phyloP scores from a whole-genome alignment of 1,140 invertebrate species.

The Leptopilina boulardi region DNA sequence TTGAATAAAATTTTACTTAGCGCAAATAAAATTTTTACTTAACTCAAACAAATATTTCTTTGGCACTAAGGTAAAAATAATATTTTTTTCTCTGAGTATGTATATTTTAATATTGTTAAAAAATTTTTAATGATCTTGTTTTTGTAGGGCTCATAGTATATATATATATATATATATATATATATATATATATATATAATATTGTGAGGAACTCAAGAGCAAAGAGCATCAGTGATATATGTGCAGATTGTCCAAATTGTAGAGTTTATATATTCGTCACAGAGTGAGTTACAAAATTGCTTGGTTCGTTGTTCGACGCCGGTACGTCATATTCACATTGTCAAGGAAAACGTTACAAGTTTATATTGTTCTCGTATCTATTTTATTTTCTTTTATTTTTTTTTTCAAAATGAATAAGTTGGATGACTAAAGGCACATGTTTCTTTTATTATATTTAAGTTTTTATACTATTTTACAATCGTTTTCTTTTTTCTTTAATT shows the following conservation, averaged over 20 bases:
- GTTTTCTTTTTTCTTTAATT: no score
- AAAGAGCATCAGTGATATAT: background rate
- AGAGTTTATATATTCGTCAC: constrained; percentile 54
- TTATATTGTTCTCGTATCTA: constrained; percentile 65
- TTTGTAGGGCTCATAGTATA: no score
- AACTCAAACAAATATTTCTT: no score
- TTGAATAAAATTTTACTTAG: no score
- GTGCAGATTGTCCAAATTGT: background rate
- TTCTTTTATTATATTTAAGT: background rate
- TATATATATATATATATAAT: background rate
- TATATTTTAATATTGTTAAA: no score
- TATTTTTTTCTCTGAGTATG: no score
- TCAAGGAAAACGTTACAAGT: constrained; percentile 69
- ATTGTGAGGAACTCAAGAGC: background rate
- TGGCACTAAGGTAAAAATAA: no score
- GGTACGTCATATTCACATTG: constrained; percentile 32
- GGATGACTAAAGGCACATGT: constrained; percentile 34
- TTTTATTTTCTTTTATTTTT: constrained; percentile 63
- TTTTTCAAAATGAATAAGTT: constrained; percentile 60
- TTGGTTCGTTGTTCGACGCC: constrained; percentile 69
- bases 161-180: no score
- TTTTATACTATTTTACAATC: no score
- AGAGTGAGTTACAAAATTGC: constrained; percentile 62
- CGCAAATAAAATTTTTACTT: no score
- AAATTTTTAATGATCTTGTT: no score